Base-by-base conservation (phyloP, 2,888 invertebrate genomes). In the Sarcophaga carnaria region DNA sequence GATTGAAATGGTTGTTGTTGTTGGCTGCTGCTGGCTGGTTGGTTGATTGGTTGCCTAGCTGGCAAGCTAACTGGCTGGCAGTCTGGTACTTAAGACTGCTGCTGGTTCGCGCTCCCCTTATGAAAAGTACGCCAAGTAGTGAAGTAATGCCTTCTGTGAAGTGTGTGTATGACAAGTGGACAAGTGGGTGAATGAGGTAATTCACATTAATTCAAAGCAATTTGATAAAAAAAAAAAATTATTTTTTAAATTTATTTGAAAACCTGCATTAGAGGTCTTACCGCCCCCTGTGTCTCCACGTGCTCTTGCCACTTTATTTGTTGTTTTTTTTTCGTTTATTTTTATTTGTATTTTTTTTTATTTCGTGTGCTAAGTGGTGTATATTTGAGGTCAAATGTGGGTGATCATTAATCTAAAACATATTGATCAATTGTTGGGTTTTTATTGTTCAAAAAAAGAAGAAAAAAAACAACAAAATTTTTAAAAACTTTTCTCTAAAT, bases 311-410 rank as follows among this genome's bases (percentile, higher is more conserved):
- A 37, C 37, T 37, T 37, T 37, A 37, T 37, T 37, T 37, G 0
- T 8, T 37, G 0, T 37, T 8, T 37, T 37, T 37, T 49, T 49
- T 14, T 49, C 14, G 3, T 49, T 49, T 2, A 14, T 14, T 49
- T 14, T 49, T 49, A 14, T 49, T 27, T 49, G 4, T 49, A 0
- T 4, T 49, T 49, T 49, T 49, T 17, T 54, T 12, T 54, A 8
- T 17, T 37, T 37, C n/a, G 17, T 66, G 14, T 64, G 64, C 25
- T 64, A 8, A 37, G 10, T 62, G n/a, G 20, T 12, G 12, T 27
- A 1, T 47, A 54, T 78, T 74, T 74, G 54, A 78, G 83, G 83
- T 83, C 74, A 83, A 83, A 69, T 79, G 63, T 83, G 78, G 83
- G 63, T 69, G 83, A 79, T 79, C 59, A 79, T 79, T 75, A 70